Percentiles rank a stretch among this genome's conserved stretches.
phyloP scores from a whole-genome alignment of 2,113 vertebrate genomes.

The Pachyramphus minor region DNA sequence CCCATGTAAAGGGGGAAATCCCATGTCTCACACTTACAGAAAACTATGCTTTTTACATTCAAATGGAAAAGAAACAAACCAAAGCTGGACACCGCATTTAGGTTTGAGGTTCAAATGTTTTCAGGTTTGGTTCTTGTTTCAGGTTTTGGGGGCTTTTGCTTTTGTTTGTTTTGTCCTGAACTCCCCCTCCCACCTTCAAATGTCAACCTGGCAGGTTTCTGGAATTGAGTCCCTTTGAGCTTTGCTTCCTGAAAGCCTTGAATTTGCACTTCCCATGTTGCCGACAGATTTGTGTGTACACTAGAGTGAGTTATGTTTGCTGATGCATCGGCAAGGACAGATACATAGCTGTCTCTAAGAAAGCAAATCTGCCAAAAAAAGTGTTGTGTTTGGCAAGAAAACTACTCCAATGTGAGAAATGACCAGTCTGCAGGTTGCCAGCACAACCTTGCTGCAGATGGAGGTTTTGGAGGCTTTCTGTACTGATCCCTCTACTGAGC shows the following conservation, averaged over 20 bases:
- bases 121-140: constrained; percentile 59
- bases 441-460: background rate
- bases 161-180: constrained; percentile 47
- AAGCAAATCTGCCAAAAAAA: background rate
- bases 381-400: background rate
- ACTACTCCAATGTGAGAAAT: background rate
- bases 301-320: background rate
- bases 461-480: background rate
- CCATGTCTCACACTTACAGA: background rate
- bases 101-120: constrained; percentile 19
- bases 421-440: background rate
- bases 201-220: constrained; percentile 51
- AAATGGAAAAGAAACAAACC: constrained; percentile 18
- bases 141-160: constrained; percentile 28
- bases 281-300: background rate
- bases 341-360: background rate
- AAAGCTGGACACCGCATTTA: background rate
- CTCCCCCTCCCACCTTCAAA: constrained; percentile 47
- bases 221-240: constrained; percentile 26
- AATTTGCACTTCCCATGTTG: background rate
- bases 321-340: background rate
- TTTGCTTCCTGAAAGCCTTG: constrained; percentile 33
- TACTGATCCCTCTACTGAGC: background rate
- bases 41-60: background rate
- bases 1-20: background rate